Base-by-base conservation (phyloP, 2,113 vertebrate genomes). In the Melanocharis versteri region DNA sequence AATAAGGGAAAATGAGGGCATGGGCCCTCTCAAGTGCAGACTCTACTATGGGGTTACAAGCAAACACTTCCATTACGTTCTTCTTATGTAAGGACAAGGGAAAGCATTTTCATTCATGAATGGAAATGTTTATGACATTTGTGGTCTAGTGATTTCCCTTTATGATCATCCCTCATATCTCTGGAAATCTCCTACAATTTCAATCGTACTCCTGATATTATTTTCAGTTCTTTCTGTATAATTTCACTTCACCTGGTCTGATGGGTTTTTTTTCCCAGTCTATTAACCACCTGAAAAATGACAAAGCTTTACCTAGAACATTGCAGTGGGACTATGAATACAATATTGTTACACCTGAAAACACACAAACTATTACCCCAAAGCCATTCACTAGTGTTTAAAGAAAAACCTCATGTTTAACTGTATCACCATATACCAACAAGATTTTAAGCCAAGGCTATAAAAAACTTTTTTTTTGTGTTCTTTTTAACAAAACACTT, bases 251-350 rank as follows among this genome's bases (percentile, higher is more conserved):
- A 94, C 84, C 71, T 83, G 78, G 66, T 85, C 73, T 58, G 65
- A 77, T 6, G 5, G 1, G 3, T 10, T 48, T 44, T 79, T 44
- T 75, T 53, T 88, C 14, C 83, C 81, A 96, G 50, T 90, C 78
- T 91, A 37, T 86, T 93, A 93, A 84, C 22, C 73, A 83, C 42
- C 45, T 73, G 84, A 94, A 88, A 94, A 96, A 91, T 10, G n/a
- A 86, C 75, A 89, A 84, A 27, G 27, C 57, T 94, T 64, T 89
- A 61, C 50, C 39, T 62, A 51, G 58, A 44, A 39, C 58, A 87
- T 94, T 47, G 48, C 61, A 87, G 51, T 39, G 69, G 56, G 62
- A 68, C n/a, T 72, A 78, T 51, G 70, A 84, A 86, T 50, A 35
- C 33, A 1, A 1, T 42, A 20, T 86, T 87, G 23, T 54, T 92